These are phyloP conservation scores for Pegoplata infirma DNA, from an alignment of 2,888 invertebrate genomes.

Conservation along the genomic window DNA sequence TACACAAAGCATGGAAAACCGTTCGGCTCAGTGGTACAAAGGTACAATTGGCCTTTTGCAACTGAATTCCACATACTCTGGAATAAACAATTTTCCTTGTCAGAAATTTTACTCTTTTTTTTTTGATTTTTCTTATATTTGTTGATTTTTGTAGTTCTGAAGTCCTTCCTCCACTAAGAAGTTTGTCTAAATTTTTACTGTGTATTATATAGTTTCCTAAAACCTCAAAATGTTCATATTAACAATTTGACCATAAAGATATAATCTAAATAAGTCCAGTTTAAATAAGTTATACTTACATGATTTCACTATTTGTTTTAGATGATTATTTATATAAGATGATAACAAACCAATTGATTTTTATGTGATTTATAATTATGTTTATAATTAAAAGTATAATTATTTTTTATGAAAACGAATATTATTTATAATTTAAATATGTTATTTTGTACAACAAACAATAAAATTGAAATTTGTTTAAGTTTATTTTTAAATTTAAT, in stretches of 20 bases:
- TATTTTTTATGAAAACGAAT: neutral
- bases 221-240: neutral
- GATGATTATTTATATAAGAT: constrained; percentile 14
- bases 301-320: constrained; percentile 7
- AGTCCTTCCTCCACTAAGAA: no score
- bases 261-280: neutral
- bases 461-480: constrained; percentile 3
- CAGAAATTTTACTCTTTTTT: no score
- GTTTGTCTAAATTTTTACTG: no score
- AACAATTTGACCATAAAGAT: constrained; percentile 4
- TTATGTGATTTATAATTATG: constrained; percentile 44
- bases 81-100: no score
- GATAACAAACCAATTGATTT: constrained; percentile 22
- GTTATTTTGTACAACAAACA: constrained; percentile 19
- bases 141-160: no score
- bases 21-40: no score
- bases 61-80: no score
- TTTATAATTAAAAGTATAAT: constrained; percentile 24
- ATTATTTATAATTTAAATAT: constrained; percentile 1
- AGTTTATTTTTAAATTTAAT: constrained; percentile 41
- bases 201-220: constrained; percentile 5
- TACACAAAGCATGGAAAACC: no score
- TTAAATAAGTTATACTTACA: neutral
- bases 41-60: no score
- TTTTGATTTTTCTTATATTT: no score